These are phyloP conservation scores for Nannoperca obscura DNA, from an alignment of 2,797 vertebrate genomes.

Conservation along the genomic window DNA sequence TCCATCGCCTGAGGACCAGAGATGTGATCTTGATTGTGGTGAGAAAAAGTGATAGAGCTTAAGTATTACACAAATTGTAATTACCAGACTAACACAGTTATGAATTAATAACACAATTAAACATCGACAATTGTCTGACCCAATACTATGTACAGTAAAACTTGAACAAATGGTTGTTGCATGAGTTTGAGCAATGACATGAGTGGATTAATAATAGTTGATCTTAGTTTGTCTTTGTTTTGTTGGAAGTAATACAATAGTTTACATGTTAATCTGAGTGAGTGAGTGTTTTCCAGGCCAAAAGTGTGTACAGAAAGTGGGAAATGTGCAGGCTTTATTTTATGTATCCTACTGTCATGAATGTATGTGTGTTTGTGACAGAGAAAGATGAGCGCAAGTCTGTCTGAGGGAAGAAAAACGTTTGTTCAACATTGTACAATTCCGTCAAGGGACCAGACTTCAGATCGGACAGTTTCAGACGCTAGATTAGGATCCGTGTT, in stretches of 20 bases:
- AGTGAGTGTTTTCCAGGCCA: background rate
- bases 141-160: background rate
- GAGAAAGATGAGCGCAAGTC: background rate
- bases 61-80: background rate
- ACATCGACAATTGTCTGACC: background rate
- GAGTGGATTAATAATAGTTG: background rate
- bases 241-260: background rate
- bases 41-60: background rate
- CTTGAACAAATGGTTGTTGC: background rate
- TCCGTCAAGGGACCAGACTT: constrained; percentile 1
- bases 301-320: background rate
- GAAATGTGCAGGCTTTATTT: constrained; percentile 6
- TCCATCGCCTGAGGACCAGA: constrained; percentile 5
- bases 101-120: background rate
- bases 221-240: background rate
- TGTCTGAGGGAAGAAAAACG: background rate
- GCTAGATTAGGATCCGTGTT: constrained; percentile 61
- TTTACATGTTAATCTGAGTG: background rate
- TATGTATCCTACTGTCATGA: background rate
- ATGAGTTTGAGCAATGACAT: background rate
- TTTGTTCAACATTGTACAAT: constrained; percentile 9
- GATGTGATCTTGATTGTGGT: constrained; percentile 4
- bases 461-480: constrained; percentile 45
- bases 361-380: background rate
- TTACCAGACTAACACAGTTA: background rate